Evolutionary conservation across 1,140 invertebrate species (phyloP).

Genomic region (Papilio xuthus): DNA sequence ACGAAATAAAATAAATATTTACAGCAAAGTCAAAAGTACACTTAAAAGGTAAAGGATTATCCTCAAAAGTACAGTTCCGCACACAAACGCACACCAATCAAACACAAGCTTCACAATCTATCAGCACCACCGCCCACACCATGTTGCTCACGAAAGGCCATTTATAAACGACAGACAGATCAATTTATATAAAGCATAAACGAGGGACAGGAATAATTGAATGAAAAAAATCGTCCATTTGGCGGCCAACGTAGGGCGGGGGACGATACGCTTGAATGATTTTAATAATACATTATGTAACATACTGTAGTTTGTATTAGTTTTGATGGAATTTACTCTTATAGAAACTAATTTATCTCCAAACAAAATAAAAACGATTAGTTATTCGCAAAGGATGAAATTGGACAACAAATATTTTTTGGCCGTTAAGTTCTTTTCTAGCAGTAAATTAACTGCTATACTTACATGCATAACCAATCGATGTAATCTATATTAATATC

Average conservation of each 20-base stretch:
- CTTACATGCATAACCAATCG: no score
- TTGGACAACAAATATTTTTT: no score
- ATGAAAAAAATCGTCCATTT: slow-evolving; percentile 76
- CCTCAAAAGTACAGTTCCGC: no score
- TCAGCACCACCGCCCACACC: slow-evolving; percentile 66
- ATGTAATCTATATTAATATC: no score
- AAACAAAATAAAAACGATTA: no score
- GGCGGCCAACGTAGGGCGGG: slow-evolving; percentile 57
- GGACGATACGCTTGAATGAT: slow-evolving; percentile 63
- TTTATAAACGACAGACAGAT: slow-evolving; percentile 74
- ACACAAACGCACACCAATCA: slow-evolving; percentile 14
- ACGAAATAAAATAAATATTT: no score
- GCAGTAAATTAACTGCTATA: no score
- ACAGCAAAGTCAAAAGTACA: no score
- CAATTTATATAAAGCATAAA: slow-evolving; percentile 76
- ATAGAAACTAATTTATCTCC: no score
- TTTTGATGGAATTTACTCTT: slow-evolving; percentile 21
- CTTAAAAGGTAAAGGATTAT: no score
- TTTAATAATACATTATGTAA: slow-evolving; percentile 72
- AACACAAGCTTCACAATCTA: slow-evolving; percentile 51
- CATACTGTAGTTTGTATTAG: slow-evolving; percentile 51
- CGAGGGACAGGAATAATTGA: slow-evolving; percentile 75
- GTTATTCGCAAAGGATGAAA: no score
- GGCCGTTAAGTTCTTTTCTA: no score
- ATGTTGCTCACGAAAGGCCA: slow-evolving; percentile 59